phyloP scores from a whole-genome alignment of 2,888 invertebrate genomes.

The Elegia similella region DNA sequence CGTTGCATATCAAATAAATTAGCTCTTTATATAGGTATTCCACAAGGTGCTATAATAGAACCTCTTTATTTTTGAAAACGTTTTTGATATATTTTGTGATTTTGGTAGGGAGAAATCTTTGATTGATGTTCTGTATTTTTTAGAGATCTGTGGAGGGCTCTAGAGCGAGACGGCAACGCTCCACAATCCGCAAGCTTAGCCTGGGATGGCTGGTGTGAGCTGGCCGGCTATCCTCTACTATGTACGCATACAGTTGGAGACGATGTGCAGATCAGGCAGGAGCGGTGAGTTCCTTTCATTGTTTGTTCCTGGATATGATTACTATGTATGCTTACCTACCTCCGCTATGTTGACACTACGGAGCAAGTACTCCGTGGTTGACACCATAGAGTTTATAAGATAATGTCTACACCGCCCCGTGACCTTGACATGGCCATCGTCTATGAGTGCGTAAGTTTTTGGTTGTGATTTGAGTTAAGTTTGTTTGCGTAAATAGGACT shows the following conservation, averaged over 20 bases:
- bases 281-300: constrained; percentile 72
- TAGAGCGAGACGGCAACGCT: constrained; percentile 56
- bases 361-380: too few species aligned
- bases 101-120: too few species aligned
- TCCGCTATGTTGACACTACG: too few species aligned
- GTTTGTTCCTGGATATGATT: too few species aligned
- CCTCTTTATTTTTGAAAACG: constrained; percentile 34
- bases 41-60: not conserved
- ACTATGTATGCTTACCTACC: too few species aligned
- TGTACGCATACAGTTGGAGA: constrained; percentile 83
- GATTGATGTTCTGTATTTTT: constrained; percentile 23
- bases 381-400: too few species aligned
- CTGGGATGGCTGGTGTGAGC: constrained; percentile 87
- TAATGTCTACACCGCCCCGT: too few species aligned
- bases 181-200: constrained; percentile 41
- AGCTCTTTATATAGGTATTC: not conserved
- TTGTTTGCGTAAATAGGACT: too few species aligned
- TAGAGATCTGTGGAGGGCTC: constrained; percentile 89
- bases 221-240: constrained; percentile 91
- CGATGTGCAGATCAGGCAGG: constrained; percentile 85
- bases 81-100: too few species aligned
- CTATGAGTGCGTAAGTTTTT: too few species aligned
- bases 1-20: not conserved
- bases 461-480: too few species aligned
- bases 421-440: too few species aligned